Conservation (phyloP, 2,888 invertebrate species). For the Drosophila gaucha region DNA sequence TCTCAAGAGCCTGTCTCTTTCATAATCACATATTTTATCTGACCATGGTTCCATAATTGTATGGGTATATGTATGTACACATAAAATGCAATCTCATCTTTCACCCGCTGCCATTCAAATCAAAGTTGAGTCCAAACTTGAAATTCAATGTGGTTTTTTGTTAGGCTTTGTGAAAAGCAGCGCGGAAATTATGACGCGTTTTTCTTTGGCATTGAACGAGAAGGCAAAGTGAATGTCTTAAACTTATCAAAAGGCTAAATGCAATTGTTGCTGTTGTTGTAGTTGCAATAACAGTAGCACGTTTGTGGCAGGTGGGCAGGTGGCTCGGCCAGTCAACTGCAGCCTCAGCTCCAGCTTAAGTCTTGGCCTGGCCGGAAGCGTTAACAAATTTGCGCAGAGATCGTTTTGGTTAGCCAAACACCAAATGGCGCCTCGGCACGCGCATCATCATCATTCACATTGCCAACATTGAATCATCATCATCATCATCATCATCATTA, state of each 20-base stretch:
- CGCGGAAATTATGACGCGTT: constrained; percentile 69
- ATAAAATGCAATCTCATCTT: constrained; percentile 61
- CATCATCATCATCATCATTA: constrained; percentile 9
- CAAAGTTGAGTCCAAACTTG: constrained; percentile 20
- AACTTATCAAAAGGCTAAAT: constrained; percentile 39
- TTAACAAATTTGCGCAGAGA: constrained; percentile 70
- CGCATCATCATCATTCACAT: constrained; percentile 65
- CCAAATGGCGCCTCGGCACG: constrained; percentile 71
- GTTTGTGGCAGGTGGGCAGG: constrained; percentile 43
- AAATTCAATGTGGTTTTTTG: constrained; percentile 6
- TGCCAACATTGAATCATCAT: constrained; percentile 29
- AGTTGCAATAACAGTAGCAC: constrained; percentile 45
- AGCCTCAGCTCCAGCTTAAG: constrained; percentile 3
- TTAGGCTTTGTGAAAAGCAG: constrained; percentile 37
- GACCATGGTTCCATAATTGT: constrained; percentile 9
- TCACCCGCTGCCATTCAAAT: constrained; percentile 52
- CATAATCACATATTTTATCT: too few relatives aligned
- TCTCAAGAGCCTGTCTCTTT: not conserved
- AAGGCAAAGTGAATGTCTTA: constrained; percentile 68
- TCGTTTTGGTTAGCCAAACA: constrained; percentile 41
- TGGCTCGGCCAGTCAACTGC: constrained; percentile 34
- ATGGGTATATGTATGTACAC: not conserved
- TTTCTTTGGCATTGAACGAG: constrained; percentile 71
- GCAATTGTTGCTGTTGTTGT: constrained; percentile 38
- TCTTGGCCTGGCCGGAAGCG: constrained; percentile 66